These are phyloP conservation scores for Timema podura DNA, from an alignment of 2,888 invertebrate genomes.

Conservation along the genomic window DNA sequence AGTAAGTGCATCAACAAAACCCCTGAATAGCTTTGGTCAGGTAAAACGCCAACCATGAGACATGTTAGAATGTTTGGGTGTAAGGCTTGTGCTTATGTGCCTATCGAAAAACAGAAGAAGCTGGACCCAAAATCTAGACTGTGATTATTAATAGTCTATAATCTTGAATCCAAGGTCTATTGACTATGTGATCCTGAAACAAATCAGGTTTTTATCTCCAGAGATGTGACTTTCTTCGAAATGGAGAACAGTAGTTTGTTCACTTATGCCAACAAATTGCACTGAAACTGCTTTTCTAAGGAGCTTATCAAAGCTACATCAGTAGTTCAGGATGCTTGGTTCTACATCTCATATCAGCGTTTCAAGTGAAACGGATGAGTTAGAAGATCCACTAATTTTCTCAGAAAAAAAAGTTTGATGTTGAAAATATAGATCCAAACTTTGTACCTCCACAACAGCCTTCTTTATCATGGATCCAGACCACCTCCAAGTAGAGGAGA, in stretches of 20 bases:
- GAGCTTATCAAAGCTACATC: background rate
- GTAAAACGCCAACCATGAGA: background rate
- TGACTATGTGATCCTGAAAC: background rate
- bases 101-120: background rate
- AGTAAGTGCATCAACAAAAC: background rate
- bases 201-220: background rate
- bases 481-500: background rate
- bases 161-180: background rate
- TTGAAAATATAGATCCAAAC: background rate
- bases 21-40: background rate
- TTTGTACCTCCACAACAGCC: background rate
- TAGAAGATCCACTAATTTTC: too few species aligned
- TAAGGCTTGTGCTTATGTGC: background rate
- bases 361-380: background rate
- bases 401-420: background rate
- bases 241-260: background rate
- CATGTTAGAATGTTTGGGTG: conserved; percentile 6
- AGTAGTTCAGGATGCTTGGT: background rate
- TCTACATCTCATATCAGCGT: background rate
- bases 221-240: background rate
- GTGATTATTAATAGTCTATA: background rate
- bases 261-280: background rate
- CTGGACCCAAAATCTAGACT: background rate
- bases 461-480: background rate
- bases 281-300: background rate